Base-by-base conservation (phyloP, 2,113 vertebrate genomes). In the Chrysemys picta region DNA sequence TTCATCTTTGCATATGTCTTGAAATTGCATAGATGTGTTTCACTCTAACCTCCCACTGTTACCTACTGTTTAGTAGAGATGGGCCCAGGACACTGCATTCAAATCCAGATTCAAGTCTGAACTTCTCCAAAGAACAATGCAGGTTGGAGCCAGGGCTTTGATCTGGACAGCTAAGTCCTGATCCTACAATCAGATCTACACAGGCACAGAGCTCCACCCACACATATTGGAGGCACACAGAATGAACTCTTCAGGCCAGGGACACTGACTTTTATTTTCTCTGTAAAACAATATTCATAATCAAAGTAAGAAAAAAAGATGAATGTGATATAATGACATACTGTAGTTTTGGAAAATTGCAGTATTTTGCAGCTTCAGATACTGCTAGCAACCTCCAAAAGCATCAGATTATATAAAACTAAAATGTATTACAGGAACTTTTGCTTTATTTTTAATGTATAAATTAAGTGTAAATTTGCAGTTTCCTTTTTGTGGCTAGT, bases 391-490 rank as follows among this genome's bases (percentile, higher is more conserved):
- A 57, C 13, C 53, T 25, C 54, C 56, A 8, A 24, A 69, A 25
- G 17, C 80, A 65, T 25, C 6, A 1, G 0, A 0, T 3, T 1
- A 83, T 52, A 42, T 0, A 80, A 72, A 25, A 7, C 89, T 92
- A 81, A 85, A 94, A 82, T 42, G 2, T 90, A 54, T 78, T 75
- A 13, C 35, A 14, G 75, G 81, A 95, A 84, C 84, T 91, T 82
- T 57, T 87, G 86, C n/a, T 53, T 93, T 92, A 53, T 91, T 93
- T 93, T 84, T 84, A 89, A 96, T n/a, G 62, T 83, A 88, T 80
- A 97, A 97, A 97, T 95, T 85, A 96, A 96, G 89, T 85, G 92
- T 79, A 95, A 96, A 97, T 91, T 96, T 96, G 87, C 85, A 76
- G 59, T 90, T 98, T 95, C 94, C 94, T 91, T 93, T 97, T 90